Conservation (phyloP, 2,888 invertebrate species). For the Caenorhabditis angaria region DNA sequence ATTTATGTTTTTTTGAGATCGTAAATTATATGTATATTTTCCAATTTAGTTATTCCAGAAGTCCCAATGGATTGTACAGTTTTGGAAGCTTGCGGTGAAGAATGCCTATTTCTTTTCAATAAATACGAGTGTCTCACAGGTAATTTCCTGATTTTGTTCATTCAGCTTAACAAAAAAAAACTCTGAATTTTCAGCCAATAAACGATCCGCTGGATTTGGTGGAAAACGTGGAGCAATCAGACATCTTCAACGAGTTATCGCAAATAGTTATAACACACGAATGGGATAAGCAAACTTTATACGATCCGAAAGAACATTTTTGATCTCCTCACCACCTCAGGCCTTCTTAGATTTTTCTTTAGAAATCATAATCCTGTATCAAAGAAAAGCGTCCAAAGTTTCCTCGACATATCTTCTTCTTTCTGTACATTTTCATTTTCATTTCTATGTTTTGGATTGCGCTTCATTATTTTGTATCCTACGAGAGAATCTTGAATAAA, state of each 20-base stretch:
- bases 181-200: conserved; percentile 20
- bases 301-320: background rate
- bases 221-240: conserved; percentile 36
- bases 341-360: conserved; percentile 11
- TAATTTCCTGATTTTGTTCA: background rate
- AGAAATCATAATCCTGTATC: background rate
- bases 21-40: too few relatives aligned
- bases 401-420: background rate
- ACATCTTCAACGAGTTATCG: conserved; percentile 34
- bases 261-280: conserved; percentile 34
- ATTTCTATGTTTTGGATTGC: background rate
- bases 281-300: conserved; percentile 18
- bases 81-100: background rate
- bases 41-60: too few relatives aligned
- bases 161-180: background rate
- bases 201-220: conserved; percentile 28
- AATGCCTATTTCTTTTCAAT: background rate
- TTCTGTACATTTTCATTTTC: background rate
- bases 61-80: background rate
- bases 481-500: conserved; percentile 1
- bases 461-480: too few relatives aligned
- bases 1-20: too few relatives aligned
- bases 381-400: too few relatives aligned
- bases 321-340: conserved; percentile 6
- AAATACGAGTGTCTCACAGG: background rate